These are phyloP conservation scores for Cantharis flavilabris DNA, from an alignment of 2,888 invertebrate species.

Conservation along the genomic window DNA sequence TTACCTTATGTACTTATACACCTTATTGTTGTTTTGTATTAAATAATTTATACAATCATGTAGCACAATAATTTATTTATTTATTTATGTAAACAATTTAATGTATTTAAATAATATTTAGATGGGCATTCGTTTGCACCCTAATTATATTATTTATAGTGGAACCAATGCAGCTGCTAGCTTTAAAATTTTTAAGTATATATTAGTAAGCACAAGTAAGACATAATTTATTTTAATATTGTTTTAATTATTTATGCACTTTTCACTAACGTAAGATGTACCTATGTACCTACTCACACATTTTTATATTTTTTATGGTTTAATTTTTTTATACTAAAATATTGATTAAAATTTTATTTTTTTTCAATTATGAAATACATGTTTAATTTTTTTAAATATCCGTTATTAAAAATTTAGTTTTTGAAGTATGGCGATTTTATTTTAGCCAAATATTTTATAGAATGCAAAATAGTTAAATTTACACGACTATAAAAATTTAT, in stretches of 20 bases:
- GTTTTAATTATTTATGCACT: background rate
- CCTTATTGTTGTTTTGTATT: constrained; percentile 27
- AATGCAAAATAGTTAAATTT: background rate
- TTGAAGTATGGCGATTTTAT: background rate
- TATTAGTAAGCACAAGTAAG: background rate
- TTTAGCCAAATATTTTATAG: too few relatives aligned
- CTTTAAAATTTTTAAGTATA: constrained; percentile 23
- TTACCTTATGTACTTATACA: constrained; percentile 21
- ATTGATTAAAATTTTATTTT: too few relatives aligned
- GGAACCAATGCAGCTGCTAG: constrained; percentile 23
- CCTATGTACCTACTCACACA: background rate
- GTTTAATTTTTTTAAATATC: too few relatives aligned
- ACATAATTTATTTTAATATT: background rate
- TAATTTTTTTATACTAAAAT: background rate
- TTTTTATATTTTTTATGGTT: background rate
- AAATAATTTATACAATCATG: constrained; percentile 4
- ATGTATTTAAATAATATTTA: background rate
- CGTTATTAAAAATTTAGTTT: background rate
- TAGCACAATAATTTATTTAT: constrained; percentile 4
- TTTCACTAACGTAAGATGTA: background rate
- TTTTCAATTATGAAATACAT: too few relatives aligned
- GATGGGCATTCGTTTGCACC: background rate
- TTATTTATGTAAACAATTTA: background rate
- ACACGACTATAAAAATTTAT: background rate
- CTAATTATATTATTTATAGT: background rate